Evolutionary conservation across 2,113 vertebrate genomes (phyloP), one percentile per base, ranked within the genome.

Genomic region (Thryonomys swinderianus): DNA sequence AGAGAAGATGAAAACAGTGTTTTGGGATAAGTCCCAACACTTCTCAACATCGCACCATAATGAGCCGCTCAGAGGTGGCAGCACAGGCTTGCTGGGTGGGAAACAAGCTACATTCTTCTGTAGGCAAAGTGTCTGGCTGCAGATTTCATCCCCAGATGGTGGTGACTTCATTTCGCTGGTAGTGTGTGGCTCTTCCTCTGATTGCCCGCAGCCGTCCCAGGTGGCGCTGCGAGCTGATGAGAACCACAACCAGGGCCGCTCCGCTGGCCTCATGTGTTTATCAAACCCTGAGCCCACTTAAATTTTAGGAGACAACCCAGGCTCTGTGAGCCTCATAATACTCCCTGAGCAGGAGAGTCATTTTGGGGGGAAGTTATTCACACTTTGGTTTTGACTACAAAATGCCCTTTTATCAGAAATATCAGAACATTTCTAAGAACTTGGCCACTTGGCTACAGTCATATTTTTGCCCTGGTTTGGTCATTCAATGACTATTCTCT

Each of bases 381-480:
- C 6, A 55, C 3, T 82, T 86, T 89, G 69, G 25, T 71, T 74
- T 79, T 69, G 73, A 32, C 61, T 78, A 14, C 34, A 83, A 42
- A 96, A 61, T 86, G 61, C 51, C 42, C 69, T 95, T 95, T 90
- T 71, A n/a, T n/a, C n/a, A n/a, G n/a, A n/a, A 79, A 92, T 37
- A 61, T 76, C 21, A 83, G 40, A 86, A 25, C 79, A 62, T 62
- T 76, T 85, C 34, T 2, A 40, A 87, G 53, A 20, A 42, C n/a
- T 85, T 55, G 23, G 2, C 45, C 21, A 14, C 27, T 61, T 90
- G 85, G 14, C 55, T 45, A 4, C 13, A 25, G 74, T 83, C 8
- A 23, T 30, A 18, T 34, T 85, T 61, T 88, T 84, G 20, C 66
- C 32, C 16, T 59, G 3, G 20, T 86, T 79, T 84, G 55, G 48